Base-by-base conservation (phyloP, 2,888 invertebrate genomes). In the Agonopterix alstromeriana region DNA sequence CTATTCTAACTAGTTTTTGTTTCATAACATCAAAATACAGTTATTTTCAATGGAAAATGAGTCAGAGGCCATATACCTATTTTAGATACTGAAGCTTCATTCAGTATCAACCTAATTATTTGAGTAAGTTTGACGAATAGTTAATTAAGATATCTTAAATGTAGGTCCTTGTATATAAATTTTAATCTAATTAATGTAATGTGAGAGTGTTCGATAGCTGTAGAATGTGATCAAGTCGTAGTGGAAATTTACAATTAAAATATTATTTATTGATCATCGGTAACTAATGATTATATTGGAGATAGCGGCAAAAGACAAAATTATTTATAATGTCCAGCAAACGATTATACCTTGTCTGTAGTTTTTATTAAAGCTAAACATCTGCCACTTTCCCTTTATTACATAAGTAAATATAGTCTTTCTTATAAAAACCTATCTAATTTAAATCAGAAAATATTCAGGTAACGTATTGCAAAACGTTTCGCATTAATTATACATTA, bases 151-250 rank as follows among this genome's bases (percentile, higher is more conserved):
- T 72, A 74, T 68, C 65, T 74, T 85, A 86, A 82, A 61, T 65
- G 61, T 84, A 50, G 53, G 49, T 81, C 83, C 70, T 74, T 88
- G 88, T 88, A 88, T 87, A 88, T 88, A 86, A 70, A 79, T 86
- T 85, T 84, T 77, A 80, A 73, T 70, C 71, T 82, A 84, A 82
- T 82, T 73, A 79, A 80, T 82, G 80, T 84, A 80, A 83, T 75
- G 88, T 88, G 87, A 74, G 88, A 80, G 87, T 88, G 87, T 86
- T 87, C 76, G 80, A 85, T 88, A 88, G 86, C 66, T 76, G 87
- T 88, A 87, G 88, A 72, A 74, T 74, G 82, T 85, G 82, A 76
- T 77, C 75, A 65, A 77, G 68, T 77, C 67, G 82, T 84, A 82
- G 85, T 64, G 60, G 71, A 61, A 60, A 70, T 61, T 67, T 70